Base-by-base conservation (phyloP, 2,888 invertebrate genomes). In the Subacronicta megacephala region DNA sequence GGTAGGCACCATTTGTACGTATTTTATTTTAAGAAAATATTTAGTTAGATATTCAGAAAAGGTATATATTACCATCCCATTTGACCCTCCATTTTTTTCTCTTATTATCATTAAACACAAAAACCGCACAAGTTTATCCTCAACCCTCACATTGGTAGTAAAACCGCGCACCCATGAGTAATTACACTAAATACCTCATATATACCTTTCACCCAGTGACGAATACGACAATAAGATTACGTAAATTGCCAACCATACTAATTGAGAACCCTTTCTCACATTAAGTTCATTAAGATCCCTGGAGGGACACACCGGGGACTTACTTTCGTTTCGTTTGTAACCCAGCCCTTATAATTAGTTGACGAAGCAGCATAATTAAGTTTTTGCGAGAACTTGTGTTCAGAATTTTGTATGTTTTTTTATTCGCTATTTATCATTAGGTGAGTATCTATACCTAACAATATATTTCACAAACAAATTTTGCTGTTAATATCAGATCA, bases 331-430 rank as follows among this genome's bases (percentile, higher is more conserved):
- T 72, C 74, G 72, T 75, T 79, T 77, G 73, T 75, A 75, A 66
- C 73, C 72, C 72, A 75, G 77, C 83, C 81, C 68, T 79, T 65
- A 75, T 83, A 82, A 84, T 84, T 83, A 78, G 77, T 81, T 79
- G 74, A 77, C 52, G 52, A 56, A 56, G 49, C 53, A 45, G 40
- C 51, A 50, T 83, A 80, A 81, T 77, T 68, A 78, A 79, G 58
- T 60, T 38, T 17, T 59, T 49, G 35, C 7, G 36, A 23, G 33
- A 10, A 13, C 7, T 13, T 29, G 23, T 52, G 41, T 41, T 50
- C 20, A 33, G 51, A 31, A 17, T 54, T 35, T 31, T 26, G 0
- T 26, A 4, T 2, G 4, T 23, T 23, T 23, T 23, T 23, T 23
- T 23, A 7, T 23, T 23, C 7, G 23, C 9, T 18, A 4, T 18